Evolutionary conservation across 2,888 invertebrate species (phyloP).

Genomic region (Antitype chi): DNA sequence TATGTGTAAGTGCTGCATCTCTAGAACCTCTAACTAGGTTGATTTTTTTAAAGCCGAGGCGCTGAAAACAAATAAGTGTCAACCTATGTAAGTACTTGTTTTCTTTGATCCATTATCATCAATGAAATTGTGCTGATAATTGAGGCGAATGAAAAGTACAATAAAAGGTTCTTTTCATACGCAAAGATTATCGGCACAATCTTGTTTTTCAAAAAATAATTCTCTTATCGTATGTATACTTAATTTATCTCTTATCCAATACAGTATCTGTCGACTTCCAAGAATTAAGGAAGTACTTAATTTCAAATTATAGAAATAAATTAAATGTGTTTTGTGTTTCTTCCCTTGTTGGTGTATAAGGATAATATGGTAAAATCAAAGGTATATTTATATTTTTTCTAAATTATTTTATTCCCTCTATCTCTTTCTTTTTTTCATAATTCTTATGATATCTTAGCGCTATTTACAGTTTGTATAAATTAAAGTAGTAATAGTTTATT

Average conservation of each 20-base stretch:
- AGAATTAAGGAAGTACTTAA: conserved; percentile 17
- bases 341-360: neutral
- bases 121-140: conserved; percentile 15
- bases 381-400: conserved; percentile 72
- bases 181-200: neutral
- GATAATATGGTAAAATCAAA: conserved; percentile 73
- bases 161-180: neutral
- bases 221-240: conserved; percentile 8
- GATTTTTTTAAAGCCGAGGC: neutral
- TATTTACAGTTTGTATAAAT: conserved; percentile 91
- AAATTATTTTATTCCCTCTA: conserved; percentile 89
- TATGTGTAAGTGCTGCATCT: no score
- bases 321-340: conserved; percentile 2
- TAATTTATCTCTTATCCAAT: conserved; percentile 18
- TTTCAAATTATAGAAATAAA: conserved; percentile 11
- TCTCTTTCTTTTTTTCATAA: conserved; percentile 89
- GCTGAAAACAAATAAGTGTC: neutral
- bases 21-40: no score
- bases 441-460: conserved; percentile 87
- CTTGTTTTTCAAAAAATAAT: conserved; percentile 36
- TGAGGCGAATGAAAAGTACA: neutral
- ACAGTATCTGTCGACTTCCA: conserved; percentile 1
- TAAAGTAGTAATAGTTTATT: conserved; percentile 88
- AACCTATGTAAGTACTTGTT: neutral
- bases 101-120: conserved; percentile 27